phyloP scores from a whole-genome alignment of 2,113 vertebrate species.

The Lampris incognitus region DNA sequence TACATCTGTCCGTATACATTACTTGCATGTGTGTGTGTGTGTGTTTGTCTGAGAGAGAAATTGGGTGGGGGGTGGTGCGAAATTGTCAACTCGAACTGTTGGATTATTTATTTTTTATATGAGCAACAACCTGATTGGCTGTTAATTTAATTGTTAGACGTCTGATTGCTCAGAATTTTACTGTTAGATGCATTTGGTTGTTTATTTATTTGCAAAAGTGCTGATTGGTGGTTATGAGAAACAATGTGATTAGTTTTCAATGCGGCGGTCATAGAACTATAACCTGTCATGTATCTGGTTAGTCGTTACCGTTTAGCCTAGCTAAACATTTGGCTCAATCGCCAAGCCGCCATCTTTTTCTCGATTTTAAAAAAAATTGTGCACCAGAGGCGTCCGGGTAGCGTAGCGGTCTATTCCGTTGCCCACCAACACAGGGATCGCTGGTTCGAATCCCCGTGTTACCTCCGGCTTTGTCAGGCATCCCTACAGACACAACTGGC shows the following conservation, averaged over 20 bases:
- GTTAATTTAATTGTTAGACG: slow-evolving; percentile 38
- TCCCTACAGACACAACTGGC: too few relatives aligned
- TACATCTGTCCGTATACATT: background rate
- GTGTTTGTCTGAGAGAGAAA: background rate
- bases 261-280: background rate
- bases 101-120: slow-evolving; percentile 29
- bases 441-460: too few relatives aligned
- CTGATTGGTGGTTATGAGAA: background rate
- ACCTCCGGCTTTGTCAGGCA: too few relatives aligned
- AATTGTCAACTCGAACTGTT: background rate
- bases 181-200: background rate
- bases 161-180: background rate
- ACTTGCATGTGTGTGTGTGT: background rate
- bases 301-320: slow-evolving; percentile 1
- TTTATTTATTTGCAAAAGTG: slow-evolving; percentile 2
- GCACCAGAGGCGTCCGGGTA: too few relatives aligned
- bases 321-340: background rate
- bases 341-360: background rate
- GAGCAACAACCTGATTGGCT: slow-evolving; percentile 36
- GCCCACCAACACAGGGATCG: too few relatives aligned
- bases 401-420: too few relatives aligned
- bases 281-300: slow-evolving; percentile 7
- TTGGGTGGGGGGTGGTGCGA: too few relatives aligned
- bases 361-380: too few relatives aligned
- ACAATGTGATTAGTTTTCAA: slow-evolving; percentile 1